phyloP scores from a whole-genome alignment of 1,140 invertebrate genomes.

The Drosophila dunni region DNA sequence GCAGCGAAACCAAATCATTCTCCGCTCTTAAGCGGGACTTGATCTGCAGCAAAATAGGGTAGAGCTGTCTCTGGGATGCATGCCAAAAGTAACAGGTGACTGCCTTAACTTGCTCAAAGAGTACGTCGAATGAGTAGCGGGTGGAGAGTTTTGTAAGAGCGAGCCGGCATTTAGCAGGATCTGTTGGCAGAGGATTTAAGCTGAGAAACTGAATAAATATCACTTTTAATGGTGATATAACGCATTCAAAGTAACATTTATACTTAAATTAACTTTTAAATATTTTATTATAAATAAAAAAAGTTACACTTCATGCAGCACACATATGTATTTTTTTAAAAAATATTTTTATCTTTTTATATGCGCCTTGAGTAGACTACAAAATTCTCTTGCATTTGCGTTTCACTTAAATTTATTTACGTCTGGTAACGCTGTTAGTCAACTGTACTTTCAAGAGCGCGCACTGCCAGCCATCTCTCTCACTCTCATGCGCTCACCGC shows the following conservation, averaged over 20 bases:
- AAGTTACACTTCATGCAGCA: too few species aligned
- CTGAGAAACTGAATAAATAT: background rate
- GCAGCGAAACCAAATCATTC: constrained; percentile 13
- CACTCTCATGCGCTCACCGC: constrained; percentile 50
- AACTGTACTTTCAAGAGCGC: constrained; percentile 80
- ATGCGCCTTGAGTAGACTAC: constrained; percentile 16
- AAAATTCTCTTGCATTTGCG: constrained; percentile 60
- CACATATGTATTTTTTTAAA: background rate
- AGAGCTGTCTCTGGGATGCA: constrained; percentile 63
- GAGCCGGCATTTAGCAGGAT: constrained; percentile 72
- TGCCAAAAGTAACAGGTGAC: constrained; percentile 77
- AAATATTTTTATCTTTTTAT: background rate
- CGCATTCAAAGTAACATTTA: background rate
- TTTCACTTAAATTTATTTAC: constrained; percentile 56
- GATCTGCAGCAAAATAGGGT: constrained; percentile 81
- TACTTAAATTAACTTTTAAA: background rate
- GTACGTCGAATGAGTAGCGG: constrained; percentile 31
- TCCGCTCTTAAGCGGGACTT: constrained; percentile 79
- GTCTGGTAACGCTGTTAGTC: constrained; percentile 69
- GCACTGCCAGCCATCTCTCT: constrained; percentile 66
- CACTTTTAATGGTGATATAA: background rate
- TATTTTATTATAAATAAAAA: background rate
- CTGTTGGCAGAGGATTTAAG: constrained; percentile 31
- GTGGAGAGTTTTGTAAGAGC: constrained; percentile 56
- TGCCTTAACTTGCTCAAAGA: constrained; percentile 57